phyloP scores from a whole-genome alignment of 64 coral and sea anemone genomes.

The Actinia tenebrosa region DNA sequence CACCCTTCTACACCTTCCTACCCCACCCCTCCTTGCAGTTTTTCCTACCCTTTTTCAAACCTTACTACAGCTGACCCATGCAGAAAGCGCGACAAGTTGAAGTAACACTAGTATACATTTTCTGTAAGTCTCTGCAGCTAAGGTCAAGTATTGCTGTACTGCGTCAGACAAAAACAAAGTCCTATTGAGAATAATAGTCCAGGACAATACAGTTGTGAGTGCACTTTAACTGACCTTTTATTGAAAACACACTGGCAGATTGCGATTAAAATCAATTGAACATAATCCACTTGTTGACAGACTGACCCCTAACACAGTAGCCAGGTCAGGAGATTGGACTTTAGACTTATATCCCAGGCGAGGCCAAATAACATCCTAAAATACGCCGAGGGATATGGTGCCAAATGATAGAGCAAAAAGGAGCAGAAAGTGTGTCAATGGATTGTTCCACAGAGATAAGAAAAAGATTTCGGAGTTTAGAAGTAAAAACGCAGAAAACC shows the following conservation, averaged over 20 bases:
- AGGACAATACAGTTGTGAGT: not conserved
- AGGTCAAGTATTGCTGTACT: not conserved
- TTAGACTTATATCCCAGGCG: not conserved
- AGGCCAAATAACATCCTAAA: not conserved
- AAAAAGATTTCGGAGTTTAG: not conserved
- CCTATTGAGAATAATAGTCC: not conserved
- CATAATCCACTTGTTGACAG: constrained; percentile 9
- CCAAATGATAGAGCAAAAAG: not conserved
- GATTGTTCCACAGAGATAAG: too few species aligned
- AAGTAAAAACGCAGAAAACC: not conserved
- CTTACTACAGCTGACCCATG: not conserved
- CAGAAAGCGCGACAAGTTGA: not conserved
- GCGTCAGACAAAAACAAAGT: not conserved
- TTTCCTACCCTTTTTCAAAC: not conserved
- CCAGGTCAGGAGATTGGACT: not conserved
- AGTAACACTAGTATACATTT: not conserved
- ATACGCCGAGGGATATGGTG: not conserved
- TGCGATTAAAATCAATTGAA: not conserved
- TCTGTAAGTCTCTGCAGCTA: not conserved
- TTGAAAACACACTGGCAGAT: not conserved
- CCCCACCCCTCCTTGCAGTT: not conserved
- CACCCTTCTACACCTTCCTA: not conserved
- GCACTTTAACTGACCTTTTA: not conserved
- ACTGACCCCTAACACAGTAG: not conserved
- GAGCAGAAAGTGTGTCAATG: not conserved